A percentile compares a stretch with the other conserved stretches of the same genome.
These are phyloP conservation scores for Actenoides hombroni DNA, from an alignment of 2,113 vertebrate genomes.

Conservation along the genomic window DNA sequence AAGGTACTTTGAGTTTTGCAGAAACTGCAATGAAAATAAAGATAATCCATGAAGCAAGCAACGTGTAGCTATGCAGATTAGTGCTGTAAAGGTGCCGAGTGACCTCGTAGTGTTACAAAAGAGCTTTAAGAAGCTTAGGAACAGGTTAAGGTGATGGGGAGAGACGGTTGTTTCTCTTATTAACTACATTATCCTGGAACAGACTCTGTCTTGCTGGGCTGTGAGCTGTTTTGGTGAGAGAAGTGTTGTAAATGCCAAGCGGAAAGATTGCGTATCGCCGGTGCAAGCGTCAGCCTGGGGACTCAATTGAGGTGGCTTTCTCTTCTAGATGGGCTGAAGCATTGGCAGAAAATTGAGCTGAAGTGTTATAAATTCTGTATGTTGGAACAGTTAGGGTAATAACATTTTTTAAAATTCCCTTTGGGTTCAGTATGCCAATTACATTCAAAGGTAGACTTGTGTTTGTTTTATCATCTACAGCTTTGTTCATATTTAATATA, in stretches of 20 bases:
- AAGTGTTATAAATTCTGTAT: neutral
- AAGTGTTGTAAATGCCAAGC: neutral
- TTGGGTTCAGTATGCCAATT: neutral
- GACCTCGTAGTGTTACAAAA: neutral
- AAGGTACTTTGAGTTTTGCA: neutral
- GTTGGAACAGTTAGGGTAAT: neutral
- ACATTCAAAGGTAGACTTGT: neutral
- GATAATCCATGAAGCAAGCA: neutral
- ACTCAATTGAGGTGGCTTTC: neutral
- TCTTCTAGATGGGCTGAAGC: neutral
- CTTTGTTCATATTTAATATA: neutral
- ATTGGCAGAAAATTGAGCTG: neutral
- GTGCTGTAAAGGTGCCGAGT: neutral
- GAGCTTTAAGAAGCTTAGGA: neutral
- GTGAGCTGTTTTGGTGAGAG: neutral
- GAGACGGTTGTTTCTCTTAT: neutral
- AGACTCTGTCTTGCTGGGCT: neutral
- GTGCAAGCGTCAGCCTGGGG: neutral
- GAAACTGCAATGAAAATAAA: neutral
- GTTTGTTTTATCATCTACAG: neutral
- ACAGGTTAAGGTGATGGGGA: neutral
- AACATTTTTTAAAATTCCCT: neutral
- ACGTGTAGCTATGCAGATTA: accelerated
- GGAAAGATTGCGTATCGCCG: neutral
- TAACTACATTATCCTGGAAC: neutral